A percentile compares a stretch with the other conserved stretches of the same genome.
phyloP scores from a whole-genome alignment of 2,113 vertebrate species.

The Bufo bufo region DNA sequence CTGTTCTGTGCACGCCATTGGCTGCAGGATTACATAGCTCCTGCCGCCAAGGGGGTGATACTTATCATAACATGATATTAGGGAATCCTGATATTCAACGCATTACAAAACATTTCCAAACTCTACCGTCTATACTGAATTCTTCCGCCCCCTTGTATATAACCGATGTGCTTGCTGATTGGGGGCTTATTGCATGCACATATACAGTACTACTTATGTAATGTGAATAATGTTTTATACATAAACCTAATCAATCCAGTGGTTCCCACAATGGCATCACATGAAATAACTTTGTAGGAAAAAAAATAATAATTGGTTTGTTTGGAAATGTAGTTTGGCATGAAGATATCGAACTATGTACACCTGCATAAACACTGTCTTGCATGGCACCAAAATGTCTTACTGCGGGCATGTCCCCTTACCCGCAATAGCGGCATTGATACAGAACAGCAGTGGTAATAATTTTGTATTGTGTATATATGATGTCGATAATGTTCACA shows the following conservation, averaged over 20 bases:
- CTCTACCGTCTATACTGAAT: background rate
- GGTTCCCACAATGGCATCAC: background rate
- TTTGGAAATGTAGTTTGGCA: slow-evolving; percentile 6
- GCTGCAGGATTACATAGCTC: background rate
- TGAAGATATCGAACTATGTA: background rate
- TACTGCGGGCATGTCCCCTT: background rate
- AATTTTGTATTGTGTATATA: background rate
- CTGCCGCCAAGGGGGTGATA: background rate
- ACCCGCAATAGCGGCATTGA: background rate
- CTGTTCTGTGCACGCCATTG: background rate
- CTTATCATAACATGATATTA: background rate
- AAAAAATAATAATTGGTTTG: background rate
- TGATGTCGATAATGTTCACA: background rate
- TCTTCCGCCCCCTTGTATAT: background rate
- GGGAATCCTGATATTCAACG: background rate
- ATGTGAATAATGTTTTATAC: background rate
- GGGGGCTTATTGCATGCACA: background rate
- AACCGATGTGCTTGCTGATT: slow-evolving; percentile 5
- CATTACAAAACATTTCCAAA: background rate
- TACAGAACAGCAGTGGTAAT: background rate
- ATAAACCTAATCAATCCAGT: background rate
- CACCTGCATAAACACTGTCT: background rate
- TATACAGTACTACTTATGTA: background rate
- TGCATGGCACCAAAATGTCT: slow-evolving; percentile 21
- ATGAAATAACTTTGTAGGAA: slow-evolving; percentile 7